phyloP scores from a whole-genome alignment of 37 sponge, comb jelly and placozoan species.

The Tethya wilhelma region DNA sequence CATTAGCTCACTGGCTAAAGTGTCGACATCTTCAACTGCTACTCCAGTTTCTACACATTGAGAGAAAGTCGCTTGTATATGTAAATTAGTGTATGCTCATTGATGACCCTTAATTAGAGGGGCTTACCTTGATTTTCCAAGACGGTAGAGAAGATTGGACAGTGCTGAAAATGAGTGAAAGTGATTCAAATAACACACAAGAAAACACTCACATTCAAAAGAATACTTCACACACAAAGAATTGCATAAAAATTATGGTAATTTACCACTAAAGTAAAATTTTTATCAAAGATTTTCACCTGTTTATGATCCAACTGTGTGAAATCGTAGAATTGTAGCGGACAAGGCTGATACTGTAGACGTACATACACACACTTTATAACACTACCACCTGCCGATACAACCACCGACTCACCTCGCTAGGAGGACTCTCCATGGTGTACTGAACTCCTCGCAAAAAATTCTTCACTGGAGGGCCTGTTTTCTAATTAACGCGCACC shows the following conservation, averaged over 20 bases:
- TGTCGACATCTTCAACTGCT: constrained; percentile 29
- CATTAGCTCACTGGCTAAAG: constrained; percentile 42
- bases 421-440: too few relatives aligned
- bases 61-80: not conserved
- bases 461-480: too few relatives aligned
- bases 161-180: constrained; percentile 36
- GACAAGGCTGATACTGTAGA: constrained; percentile 68
- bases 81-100: not conserved
- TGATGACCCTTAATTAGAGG: too few relatives aligned
- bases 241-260: not conserved
- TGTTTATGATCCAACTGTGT: constrained; percentile 51
- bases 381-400: too few relatives aligned
- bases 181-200: too few relatives aligned
- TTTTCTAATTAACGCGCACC: too few relatives aligned
- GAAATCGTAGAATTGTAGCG: constrained; percentile 69
- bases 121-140: constrained; percentile 42
- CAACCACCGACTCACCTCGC: too few relatives aligned
- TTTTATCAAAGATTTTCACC: constrained; percentile 25
- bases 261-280: not conserved
- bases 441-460: too few relatives aligned
- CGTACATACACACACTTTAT: too few relatives aligned
- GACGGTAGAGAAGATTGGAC: constrained; percentile 30
- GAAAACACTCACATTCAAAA: too few relatives aligned
- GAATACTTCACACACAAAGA: too few relatives aligned
- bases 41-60: constrained; percentile 11